These are phyloP conservation scores for Urocyon cinereoargenteus DNA, from an alignment of 2,797 vertebrate species.

Conservation along the genomic window DNA sequence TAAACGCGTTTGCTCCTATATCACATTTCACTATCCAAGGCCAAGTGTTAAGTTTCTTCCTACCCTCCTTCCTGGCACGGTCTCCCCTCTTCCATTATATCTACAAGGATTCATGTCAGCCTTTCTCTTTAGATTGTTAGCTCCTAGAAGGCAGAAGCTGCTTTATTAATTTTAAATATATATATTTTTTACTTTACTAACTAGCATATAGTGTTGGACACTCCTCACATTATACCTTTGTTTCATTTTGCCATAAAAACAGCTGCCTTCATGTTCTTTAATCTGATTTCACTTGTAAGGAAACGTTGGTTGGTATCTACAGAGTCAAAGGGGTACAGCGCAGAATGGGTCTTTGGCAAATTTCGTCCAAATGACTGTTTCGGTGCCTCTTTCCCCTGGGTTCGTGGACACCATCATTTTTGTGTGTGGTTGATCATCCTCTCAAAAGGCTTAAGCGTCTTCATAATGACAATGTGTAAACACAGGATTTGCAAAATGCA, in stretches of 20 bases:
- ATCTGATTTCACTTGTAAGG: background rate
- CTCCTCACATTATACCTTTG: background rate
- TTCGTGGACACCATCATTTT: background rate
- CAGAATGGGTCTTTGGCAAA: background rate
- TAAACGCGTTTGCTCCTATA: background rate
- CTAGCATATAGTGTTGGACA: background rate
- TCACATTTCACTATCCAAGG: background rate
- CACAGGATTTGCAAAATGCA: background rate
- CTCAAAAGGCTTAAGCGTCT: conserved; percentile 16
- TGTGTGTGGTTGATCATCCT: background rate
- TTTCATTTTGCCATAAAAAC: background rate
- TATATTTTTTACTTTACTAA: background rate
- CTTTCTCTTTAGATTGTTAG: background rate
- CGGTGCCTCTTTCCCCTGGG: background rate
- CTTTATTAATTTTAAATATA: background rate
- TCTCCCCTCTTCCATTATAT: background rate
- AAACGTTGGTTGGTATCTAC: background rate
- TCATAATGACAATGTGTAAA: background rate
- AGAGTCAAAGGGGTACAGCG: background rate
- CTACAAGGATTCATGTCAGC: background rate
- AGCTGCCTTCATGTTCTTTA: background rate
- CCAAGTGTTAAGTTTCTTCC: background rate
- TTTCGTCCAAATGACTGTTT: background rate
- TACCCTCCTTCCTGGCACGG: background rate
- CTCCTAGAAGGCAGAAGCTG: background rate